Evolutionary conservation across 2,888 invertebrate species (phyloP), one percentile per base, ranked within the genome.

Genomic region (Ellobium chinense): DNA sequence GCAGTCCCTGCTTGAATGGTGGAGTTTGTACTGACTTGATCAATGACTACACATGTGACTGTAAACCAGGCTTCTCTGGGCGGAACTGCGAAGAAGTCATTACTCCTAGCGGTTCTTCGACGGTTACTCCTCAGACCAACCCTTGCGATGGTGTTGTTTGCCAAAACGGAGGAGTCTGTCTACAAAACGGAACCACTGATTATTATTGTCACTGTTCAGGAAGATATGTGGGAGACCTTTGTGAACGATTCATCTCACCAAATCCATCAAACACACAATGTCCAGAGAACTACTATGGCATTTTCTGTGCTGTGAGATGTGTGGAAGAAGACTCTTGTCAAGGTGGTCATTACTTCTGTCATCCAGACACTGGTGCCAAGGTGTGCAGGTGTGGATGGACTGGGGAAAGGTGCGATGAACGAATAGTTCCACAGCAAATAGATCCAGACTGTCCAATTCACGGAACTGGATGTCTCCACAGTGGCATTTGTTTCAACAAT

Each of bases 121-220:
- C 56, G 18, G n/a, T 62, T 63, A 34, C 83, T 54, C 81, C 78
- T 1, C 54, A 60, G 14, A 37, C 62, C 14, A 78, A 82, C 29
- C 80, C 78, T 21, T 85, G 85, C 29, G 36, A 34, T 4, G 37
- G 2, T 12, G 36, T 76, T 0, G 39, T 58, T 29, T 85, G 85
- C 39, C 36, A 36, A 18, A 83, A 85, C 70, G 70, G 70, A 27
- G 85, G 88, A 12, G 79, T 79, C 2, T 88, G 88, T 73, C 37
- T 83, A 1, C 66, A 60, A 46, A 78, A 73, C 54, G 72, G 58
- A 12, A 79, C 60, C 27, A 46, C 68, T 4, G 56, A 69, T 12
- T 84, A 69, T 65, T 69, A 85, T 62, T 88, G 87, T 80, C 84
- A 86, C 9, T 88, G 88, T 54, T 80, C 77, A 9, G 83, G 86